Percentiles rank a stretch among this genome's conserved stretches.
These are phyloP conservation scores for Plagiodera versicolora DNA, from an alignment of 2,888 invertebrate genomes.

Conservation along the genomic window DNA sequence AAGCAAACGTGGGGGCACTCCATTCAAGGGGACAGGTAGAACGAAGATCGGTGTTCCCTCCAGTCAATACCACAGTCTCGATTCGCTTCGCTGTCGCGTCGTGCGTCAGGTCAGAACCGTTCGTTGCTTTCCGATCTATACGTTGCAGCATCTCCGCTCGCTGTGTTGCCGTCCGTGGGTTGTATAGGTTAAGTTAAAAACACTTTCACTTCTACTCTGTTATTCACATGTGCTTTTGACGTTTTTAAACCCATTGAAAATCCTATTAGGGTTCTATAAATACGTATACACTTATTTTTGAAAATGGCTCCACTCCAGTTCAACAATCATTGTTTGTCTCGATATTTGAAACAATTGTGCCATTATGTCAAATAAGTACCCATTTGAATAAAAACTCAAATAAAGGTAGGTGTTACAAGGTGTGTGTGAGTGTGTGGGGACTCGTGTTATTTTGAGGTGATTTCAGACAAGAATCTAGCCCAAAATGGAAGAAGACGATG, in stretches of 20 bases:
- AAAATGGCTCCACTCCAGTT: slow-evolving; percentile 23
- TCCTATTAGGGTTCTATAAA: slow-evolving; percentile 14
- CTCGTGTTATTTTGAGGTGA: slow-evolving; percentile 32
- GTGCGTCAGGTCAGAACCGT: slow-evolving; percentile 17
- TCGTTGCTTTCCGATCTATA: slow-evolving; percentile 27
- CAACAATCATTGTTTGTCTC: slow-evolving; percentile 27
- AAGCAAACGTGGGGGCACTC: neutral
- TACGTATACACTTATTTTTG: slow-evolving; percentile 2
- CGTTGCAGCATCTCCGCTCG: slow-evolving; percentile 25
- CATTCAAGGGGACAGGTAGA: slow-evolving; percentile 21
- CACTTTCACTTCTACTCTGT: slow-evolving; percentile 39
- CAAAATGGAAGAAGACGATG: slow-evolving; percentile 66
- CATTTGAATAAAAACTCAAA: slow-evolving; percentile 36
- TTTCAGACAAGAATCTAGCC: slow-evolving; percentile 30
- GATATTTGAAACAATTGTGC: slow-evolving; percentile 31
- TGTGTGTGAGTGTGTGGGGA: slow-evolving; percentile 39
- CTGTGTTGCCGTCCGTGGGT: slow-evolving; percentile 34
- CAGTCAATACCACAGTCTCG: slow-evolving; percentile 7
- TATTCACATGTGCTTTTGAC: slow-evolving; percentile 33
- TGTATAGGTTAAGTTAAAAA: slow-evolving; percentile 36
- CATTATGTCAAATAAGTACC: slow-evolving; percentile 38
- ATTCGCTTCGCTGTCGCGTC: slow-evolving; percentile 32
- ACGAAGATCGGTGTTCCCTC: neutral
- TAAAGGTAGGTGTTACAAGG: slow-evolving; percentile 45
- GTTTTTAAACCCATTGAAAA: slow-evolving; percentile 17